Evolutionary conservation across 37 sponge, comb jelly and placozoan species (phyloP), one percentile per base, ranked within the genome.

Genomic region (Spongia lamella): DNA sequence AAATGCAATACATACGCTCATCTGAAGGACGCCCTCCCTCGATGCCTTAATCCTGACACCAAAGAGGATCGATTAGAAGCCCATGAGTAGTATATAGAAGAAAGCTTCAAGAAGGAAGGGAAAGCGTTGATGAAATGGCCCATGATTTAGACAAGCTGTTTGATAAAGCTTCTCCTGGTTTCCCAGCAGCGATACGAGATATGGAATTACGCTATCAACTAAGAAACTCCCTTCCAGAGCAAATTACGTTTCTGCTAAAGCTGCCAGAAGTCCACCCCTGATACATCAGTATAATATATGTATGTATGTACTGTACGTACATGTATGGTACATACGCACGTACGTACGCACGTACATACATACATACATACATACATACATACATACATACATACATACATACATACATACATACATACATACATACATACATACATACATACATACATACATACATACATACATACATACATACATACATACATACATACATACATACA

Each of bases 381-480:
- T 26, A 60, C 62, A 60, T 26, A 60, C 62, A 66, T 15, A 25
- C 66, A 65, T 20, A 14, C 32, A 11, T 47, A 11, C 26, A 69
- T 9, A 50, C 70, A 50, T 26, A 69, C 17, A 50, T 31, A 50
- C 17, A 69, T 54, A 69, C 53, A 69, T 22, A 9, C 70, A 65
- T 54, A 49, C 70, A 49, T 54, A 40, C 70, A 15, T 40, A 4
- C 61, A 43, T 37, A 68, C 34, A 54, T 29, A 54, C 58, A 14
- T 15, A 31, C 39, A 57, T 33, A 27, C 61, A 57, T 33, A 31
- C 36, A 57, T 33, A 27, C 59, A 30, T 33, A 56, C 36, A 57
- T 33, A 57, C 61, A 38, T n/a, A 49, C 35, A 37, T 39, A 38
- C 63, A 60, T 60, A 70, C 80, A 38, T 22, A 58, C 80, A 59